phyloP scores from a whole-genome alignment of 2,888 invertebrate genomes.

The Ennomos quercinarius region DNA sequence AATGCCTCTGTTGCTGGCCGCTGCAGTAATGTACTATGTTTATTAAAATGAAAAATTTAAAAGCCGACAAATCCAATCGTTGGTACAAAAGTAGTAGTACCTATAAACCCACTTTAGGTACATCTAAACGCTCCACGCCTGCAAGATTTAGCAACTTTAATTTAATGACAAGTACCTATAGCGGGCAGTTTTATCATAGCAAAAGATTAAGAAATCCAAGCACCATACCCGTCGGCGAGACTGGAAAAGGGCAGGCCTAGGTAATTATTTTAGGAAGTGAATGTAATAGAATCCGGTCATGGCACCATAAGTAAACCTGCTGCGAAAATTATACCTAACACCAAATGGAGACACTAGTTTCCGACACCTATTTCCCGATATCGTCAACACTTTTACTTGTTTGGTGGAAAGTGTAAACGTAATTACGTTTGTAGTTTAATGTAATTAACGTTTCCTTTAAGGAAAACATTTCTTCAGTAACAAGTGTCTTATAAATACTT shows the following conservation, averaged over 20 bases:
- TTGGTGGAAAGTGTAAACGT: slow-evolving; percentile 2
- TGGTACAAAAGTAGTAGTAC: no score
- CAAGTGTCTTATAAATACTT: no score
- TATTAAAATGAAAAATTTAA: no score
- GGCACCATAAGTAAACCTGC: slow-evolving; percentile 11
- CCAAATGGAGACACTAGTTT: slow-evolving; percentile 1
- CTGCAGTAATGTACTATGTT: no score
- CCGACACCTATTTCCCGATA: slow-evolving; percentile 4
- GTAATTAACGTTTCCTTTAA: not conserved
- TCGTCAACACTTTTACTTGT: slow-evolving; percentile 13
- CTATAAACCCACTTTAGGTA: no score
- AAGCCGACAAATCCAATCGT: no score
- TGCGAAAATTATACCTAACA: slow-evolving; percentile 1
- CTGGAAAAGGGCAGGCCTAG: slow-evolving; percentile 46
- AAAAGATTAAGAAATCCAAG: slow-evolving; percentile 30
- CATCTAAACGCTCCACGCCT: slow-evolving; percentile 5
- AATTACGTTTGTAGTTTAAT: not conserved
- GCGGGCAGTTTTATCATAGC: slow-evolving; percentile 32
- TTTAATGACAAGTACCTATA: slow-evolving; percentile 48
- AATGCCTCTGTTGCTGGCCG: no score
- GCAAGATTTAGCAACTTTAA: slow-evolving; percentile 50
- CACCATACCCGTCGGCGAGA: slow-evolving; percentile 26
- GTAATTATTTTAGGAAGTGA: slow-evolving; percentile 49
- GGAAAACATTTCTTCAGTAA: no score
- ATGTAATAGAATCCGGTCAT: slow-evolving; percentile 28